Percentiles rank a stretch among this genome's conserved stretches.
These are phyloP conservation scores for Lophius piscatorius DNA, from an alignment of 2,113 vertebrate species.

Conservation along the genomic window DNA sequence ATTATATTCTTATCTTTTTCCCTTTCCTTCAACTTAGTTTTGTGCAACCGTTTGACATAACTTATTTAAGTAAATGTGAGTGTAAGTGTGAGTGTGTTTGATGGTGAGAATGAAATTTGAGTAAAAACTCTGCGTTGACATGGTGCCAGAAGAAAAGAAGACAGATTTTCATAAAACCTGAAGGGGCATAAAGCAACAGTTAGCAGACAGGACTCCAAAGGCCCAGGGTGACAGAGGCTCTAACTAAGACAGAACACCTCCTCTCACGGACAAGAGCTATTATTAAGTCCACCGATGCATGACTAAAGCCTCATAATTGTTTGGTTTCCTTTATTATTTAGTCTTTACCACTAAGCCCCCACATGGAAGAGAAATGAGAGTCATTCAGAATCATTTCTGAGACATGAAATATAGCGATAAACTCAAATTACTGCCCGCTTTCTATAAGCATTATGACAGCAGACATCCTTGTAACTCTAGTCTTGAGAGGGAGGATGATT, in stretches of 20 bases:
- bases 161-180: too few relatives aligned
- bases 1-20: too few relatives aligned
- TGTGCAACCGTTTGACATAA: too few relatives aligned
- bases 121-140: too few relatives aligned
- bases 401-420: conserved; percentile 62
- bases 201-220: conserved; percentile 24
- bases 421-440: conserved; percentile 44
- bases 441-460: conserved; percentile 49
- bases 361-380: conserved; percentile 61
- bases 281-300: conserved; percentile 44
- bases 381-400: conserved; percentile 48
- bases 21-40: too few relatives aligned
- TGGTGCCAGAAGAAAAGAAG: too few relatives aligned
- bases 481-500: conserved; percentile 27
- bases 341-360: conserved; percentile 44
- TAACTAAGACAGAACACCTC: conserved; percentile 71
- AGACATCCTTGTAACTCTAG: conserved; percentile 47
- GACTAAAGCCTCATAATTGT: conserved; percentile 73
- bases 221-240: conserved; percentile 41
- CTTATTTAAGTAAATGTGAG: too few relatives aligned
- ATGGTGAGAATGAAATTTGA: too few relatives aligned
- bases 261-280: conserved; percentile 61
- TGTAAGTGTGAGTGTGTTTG: too few relatives aligned
- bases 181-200: conserved; percentile 35
- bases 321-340: conserved; percentile 68